A percentile compares a stretch with the other conserved stretches of the same genome.
phyloP scores from a whole-genome alignment of 1,140 invertebrate species.

The Melipona quadrifasciata region DNA sequence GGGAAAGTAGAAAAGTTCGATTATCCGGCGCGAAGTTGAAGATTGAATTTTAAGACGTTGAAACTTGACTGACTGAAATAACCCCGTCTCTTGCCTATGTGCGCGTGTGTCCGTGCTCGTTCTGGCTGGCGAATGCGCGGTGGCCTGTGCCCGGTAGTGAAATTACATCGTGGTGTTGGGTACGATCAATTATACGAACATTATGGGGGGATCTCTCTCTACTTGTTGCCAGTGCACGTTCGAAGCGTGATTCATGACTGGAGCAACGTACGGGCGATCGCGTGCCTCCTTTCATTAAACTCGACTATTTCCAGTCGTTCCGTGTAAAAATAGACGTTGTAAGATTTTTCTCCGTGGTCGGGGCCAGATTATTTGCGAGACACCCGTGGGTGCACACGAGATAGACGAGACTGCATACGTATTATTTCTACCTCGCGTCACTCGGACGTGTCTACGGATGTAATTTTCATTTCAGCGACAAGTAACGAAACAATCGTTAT shows the following conservation, averaged over 20 bases:
- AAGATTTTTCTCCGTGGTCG: slow-evolving; percentile 40
- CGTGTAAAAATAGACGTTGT: slow-evolving; percentile 45
- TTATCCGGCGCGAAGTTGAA: background rate
- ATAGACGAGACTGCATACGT: no score
- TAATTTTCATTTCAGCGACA: no score
- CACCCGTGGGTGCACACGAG: no score
- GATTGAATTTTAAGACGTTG: background rate
- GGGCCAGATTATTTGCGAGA: background rate
- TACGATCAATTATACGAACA: slow-evolving; percentile 37
- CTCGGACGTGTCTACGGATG: no score
- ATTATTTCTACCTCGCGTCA: no score
- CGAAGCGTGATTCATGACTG: slow-evolving; percentile 48
- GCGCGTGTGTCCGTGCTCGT: background rate
- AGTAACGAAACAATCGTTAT: no score
- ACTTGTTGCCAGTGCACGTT: slow-evolving; percentile 48
- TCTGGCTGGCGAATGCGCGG: slow-evolving; percentile 6
- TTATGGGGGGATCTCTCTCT: slow-evolving; percentile 38
- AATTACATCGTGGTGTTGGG: slow-evolving; percentile 9
- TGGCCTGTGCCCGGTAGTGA: slow-evolving; percentile 12
- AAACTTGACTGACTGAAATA: background rate
- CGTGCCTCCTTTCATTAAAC: slow-evolving; percentile 53
- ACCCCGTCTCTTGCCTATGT: background rate
- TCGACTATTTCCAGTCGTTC: slow-evolving; percentile 48
- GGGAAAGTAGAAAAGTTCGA: background rate
- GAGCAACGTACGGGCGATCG: slow-evolving; percentile 52